Percentiles rank a stretch among this genome's conserved stretches.
Conservation (phyloP, 2,797 vertebrate genomes). For the Gymnocypris eckloni region DNA sequence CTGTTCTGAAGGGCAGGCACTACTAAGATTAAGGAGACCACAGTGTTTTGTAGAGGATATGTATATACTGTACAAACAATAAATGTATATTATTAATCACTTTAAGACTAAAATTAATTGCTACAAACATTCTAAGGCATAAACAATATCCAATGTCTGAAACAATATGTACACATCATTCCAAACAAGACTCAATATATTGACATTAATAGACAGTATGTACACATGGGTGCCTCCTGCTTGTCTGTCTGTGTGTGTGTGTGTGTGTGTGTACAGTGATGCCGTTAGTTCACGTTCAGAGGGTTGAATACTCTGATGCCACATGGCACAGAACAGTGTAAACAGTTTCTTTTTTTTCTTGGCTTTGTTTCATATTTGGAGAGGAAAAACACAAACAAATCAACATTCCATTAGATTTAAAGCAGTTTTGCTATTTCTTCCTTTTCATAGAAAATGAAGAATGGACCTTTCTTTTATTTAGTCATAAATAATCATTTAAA, state of each 20-base stretch:
- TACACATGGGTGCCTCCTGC: slow-evolving; percentile 91
- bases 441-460: slow-evolving; percentile 99
- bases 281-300: slow-evolving; percentile 93
- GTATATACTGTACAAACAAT: slow-evolving; percentile 97
- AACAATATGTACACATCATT: slow-evolving; percentile 99
- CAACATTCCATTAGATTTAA: slow-evolving; percentile 99
- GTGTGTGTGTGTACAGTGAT: slow-evolving; percentile 91
- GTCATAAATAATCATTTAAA: slow-evolving; percentile 99
- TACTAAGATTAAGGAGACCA: slow-evolving; percentile 99
- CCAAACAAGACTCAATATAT: slow-evolving; percentile 99
- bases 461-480: slow-evolving; percentile 89
- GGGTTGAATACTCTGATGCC: slow-evolving; percentile 89
- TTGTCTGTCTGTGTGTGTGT: slow-evolving; percentile 89
- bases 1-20: slow-evolving; percentile 99
- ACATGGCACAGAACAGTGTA: slow-evolving; percentile 96
- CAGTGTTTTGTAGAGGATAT: slow-evolving; percentile 99
- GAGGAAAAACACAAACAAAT: slow-evolving; percentile 78
- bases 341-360: slow-evolving; percentile 95
- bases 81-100: slow-evolving; percentile 91
- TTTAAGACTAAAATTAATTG: slow-evolving; percentile 98
- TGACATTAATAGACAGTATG: slow-evolving; percentile 99
- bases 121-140: slow-evolving; percentile 99
- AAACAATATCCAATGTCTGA: slow-evolving; percentile 98
- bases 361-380: slow-evolving; percentile 99
- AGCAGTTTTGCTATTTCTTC: slow-evolving; percentile 99